Conservation (phyloP, 2,888 invertebrate genomes). For the Marasmarcha lunaedactyla region DNA sequence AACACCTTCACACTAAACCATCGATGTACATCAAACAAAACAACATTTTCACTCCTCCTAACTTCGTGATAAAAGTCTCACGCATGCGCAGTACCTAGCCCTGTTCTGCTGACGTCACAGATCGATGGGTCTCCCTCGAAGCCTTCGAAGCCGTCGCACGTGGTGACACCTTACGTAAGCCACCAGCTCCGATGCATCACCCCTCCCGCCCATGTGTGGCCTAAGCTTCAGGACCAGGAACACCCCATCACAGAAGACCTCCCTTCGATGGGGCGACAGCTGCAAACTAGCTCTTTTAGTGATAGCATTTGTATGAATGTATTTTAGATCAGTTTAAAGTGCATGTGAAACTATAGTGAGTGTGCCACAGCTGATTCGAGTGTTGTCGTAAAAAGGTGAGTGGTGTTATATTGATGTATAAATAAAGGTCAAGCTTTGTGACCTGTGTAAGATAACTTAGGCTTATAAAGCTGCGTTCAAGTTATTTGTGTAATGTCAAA, state of each 20-base stretch:
- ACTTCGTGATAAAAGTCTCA: conserved; percentile 18
- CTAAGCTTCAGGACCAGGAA: conserved; percentile 96
- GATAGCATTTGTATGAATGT: conserved; percentile 22
- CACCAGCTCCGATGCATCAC: conserved; percentile 18
- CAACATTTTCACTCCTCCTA: background rate
- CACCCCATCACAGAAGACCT: conserved; percentile 97
- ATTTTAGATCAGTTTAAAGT: conserved; percentile 27
- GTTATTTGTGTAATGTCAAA: no score
- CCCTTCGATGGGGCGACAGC: conserved; percentile 96
- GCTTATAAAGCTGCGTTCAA: no score
- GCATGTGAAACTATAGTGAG: conserved; percentile 7
- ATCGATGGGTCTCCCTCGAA: conserved; percentile 9
- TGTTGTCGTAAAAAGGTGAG: background rate
- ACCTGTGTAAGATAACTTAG: no score
- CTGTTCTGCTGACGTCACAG: conserved; percentile 43
- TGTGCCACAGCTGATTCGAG: background rate
- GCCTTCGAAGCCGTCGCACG: conserved; percentile 16
- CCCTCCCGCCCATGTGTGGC: conserved; percentile 88
- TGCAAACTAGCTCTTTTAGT: conserved; percentile 46
- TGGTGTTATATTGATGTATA: no score
- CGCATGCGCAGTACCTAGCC: conserved; percentile 25
- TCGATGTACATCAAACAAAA: conserved; percentile 20
- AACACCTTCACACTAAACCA: background rate
- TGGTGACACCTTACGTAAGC: conserved; percentile 38
- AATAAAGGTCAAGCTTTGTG: no score